These are phyloP conservation scores for Onthophagus taurus DNA, from an alignment of 1,140 invertebrate species.

Conservation along the genomic window DNA sequence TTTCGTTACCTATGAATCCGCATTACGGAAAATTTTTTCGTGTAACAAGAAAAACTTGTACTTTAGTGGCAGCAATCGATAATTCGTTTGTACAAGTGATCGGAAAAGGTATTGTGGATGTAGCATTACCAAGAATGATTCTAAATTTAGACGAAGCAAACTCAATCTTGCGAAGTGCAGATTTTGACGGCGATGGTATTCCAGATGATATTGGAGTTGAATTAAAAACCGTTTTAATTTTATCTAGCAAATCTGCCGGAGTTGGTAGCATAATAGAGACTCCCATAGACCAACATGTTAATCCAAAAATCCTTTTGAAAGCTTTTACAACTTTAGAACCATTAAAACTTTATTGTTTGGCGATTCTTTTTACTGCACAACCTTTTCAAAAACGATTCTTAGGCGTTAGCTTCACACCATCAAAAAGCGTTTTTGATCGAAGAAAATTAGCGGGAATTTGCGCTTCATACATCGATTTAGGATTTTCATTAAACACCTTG, in stretches of 20 bases:
- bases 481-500: conserved; percentile 3
- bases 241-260: conserved; percentile 3
- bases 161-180: conserved; percentile 13
- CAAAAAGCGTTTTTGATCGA: conserved; percentile 1
- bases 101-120: not conserved
- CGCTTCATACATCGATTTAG: not conserved
- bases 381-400: conserved; percentile 20
- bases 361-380: conserved; percentile 21
- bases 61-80: not conserved
- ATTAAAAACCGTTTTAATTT: conserved; percentile 12
- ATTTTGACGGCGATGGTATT: conserved; percentile 24
- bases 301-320: not conserved
- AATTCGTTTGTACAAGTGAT: conserved; percentile 6
- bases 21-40: not conserved
- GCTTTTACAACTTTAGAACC: not conserved
- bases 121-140: not conserved
- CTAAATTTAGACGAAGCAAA: conserved; percentile 5
- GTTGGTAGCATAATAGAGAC: not conserved
- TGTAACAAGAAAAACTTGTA: not conserved
- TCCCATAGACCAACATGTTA: not conserved
- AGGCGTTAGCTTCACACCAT: conserved; percentile 22
- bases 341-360: conserved; percentile 11
- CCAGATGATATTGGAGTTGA: conserved; percentile 25
- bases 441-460: conserved; percentile 13
- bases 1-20: not conserved